Base-by-base conservation (phyloP, 2,113 vertebrate species). In the Crotalus viridis region DNA sequence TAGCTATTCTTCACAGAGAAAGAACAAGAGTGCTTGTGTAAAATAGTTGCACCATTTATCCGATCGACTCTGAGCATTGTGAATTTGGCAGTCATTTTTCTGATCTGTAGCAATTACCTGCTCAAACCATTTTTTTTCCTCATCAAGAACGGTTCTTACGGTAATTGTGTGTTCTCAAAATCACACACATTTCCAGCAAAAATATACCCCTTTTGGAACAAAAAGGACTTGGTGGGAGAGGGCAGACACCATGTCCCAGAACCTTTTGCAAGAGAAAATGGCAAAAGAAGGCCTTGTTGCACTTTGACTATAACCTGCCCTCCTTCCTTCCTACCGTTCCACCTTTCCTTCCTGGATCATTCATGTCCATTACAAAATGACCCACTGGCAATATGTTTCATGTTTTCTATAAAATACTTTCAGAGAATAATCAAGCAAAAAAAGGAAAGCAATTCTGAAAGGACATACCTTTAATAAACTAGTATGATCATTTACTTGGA, bases 1-100 rank as follows among this genome's bases (percentile, higher is more conserved):
- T 93, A 94, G 61, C 94, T 95, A 19, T 95, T 96, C 93, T 95
- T 93, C 95, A 91, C 93, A 94, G 94, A 96, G 95, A 95, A 61
- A 86, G n/a, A 96, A 93, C 95, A 95, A 93, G 93, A 90, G 92
- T 94, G 93, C 94, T 94, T 94, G 85, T 95, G 94, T 95, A 95
- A 96, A 96, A 96, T 96, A 96, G 96, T 96, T 96, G 93, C 95
- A 91, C 95, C 93, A 91, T 97, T 87, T 96, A 95, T 95, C 93
- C 89, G 55, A 33, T 91, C 86, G 93, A 55, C 90, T 95, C 85
- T 90, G 92, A 93, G 95, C 92, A 96, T 94, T 97, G 95, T 96
- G 94, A 94, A 93, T 93, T 92, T 95, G 93, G 93, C 91, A 95
- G 94, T 93, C 90, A 94, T 97, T 96, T 52, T 33, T 94, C 87